phyloP scores from a whole-genome alignment of 2,888 invertebrate genomes.

The Ophraella communa region DNA sequence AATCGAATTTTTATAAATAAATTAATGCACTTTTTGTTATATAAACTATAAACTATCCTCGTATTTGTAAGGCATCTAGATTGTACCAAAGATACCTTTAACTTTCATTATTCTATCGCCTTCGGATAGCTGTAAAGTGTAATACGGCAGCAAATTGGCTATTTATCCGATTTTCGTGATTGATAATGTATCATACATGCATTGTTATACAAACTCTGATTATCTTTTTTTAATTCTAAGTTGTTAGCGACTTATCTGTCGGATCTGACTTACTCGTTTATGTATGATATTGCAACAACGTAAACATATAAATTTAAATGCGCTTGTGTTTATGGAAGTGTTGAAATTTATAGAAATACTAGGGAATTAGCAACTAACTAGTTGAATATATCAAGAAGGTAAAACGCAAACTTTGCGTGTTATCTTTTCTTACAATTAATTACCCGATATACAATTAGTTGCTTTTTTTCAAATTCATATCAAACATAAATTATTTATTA shows the following conservation, averaged over 20 bases:
- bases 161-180: slow-evolving; percentile 19
- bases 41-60: no score
- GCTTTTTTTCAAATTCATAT: slow-evolving; percentile 8
- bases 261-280: neutral
- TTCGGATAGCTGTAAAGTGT: slow-evolving; percentile 19
- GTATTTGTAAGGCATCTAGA: slow-evolving; percentile 1
- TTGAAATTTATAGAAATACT: neutral
- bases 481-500: slow-evolving; percentile 6
- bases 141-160: slow-evolving; percentile 22
- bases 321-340: neutral
- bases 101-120: slow-evolving; percentile 19
- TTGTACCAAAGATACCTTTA: slow-evolving; percentile 10
- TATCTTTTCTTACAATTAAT: neutral
- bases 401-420: neutral
- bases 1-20: no score
- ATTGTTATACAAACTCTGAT: slow-evolving; percentile 15
- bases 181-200: slow-evolving; percentile 21
- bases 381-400: neutral
- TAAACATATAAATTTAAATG: slow-evolving; percentile 1
- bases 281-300: neutral
- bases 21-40: no score
- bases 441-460: slow-evolving; percentile 12
- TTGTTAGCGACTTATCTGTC: neutral
- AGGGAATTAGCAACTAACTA: neutral
- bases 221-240: neutral